Conservation (phyloP, 2,797 vertebrate genomes). For the Fistularia tabacaria region DNA sequence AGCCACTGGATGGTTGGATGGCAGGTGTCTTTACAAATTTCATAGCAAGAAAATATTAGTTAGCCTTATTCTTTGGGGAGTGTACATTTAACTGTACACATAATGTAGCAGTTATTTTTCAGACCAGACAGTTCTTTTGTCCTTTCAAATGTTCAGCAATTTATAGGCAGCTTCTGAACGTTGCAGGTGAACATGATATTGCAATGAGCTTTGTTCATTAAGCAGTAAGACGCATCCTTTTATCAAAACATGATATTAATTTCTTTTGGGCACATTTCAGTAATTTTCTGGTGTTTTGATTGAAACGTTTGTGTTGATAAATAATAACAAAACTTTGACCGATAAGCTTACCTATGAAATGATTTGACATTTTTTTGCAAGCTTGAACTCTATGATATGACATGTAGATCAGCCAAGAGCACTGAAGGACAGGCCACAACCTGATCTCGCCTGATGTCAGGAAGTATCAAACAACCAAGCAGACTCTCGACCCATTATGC, state of each 20-base stretch:
- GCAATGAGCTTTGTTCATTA: conserved; percentile 15
- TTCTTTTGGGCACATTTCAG: not conserved
- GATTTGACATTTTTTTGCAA: conserved; percentile 18
- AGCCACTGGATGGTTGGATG: too few species aligned
- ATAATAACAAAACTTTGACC: conserved; percentile 20
- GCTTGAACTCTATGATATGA: conserved; percentile 20
- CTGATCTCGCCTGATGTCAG: conserved; percentile 19
- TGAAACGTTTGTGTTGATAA: conserved; percentile 15
- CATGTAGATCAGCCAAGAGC: conserved; percentile 16
- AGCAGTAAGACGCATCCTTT: conserved; percentile 3
- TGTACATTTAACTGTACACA: too few species aligned
- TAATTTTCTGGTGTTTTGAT: conserved; percentile 9
- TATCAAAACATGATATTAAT: not conserved
- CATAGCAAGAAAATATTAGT: too few species aligned
- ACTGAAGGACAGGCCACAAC: conserved; percentile 38
- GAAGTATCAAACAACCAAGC: conserved; percentile 23
- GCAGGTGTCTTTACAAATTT: too few species aligned
- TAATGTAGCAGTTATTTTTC: too few species aligned
- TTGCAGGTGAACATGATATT: conserved; percentile 14
- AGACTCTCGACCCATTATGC: conserved; percentile 23
- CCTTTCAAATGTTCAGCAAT: not conserved
- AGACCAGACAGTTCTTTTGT: too few species aligned
- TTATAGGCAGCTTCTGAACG: not conserved
- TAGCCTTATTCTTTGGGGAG: too few species aligned
- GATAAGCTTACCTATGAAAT: conserved; percentile 22